These are phyloP conservation scores for Cirrhinus molitorella DNA, from an alignment of 2,797 vertebrate genomes.

Conservation along the genomic window DNA sequence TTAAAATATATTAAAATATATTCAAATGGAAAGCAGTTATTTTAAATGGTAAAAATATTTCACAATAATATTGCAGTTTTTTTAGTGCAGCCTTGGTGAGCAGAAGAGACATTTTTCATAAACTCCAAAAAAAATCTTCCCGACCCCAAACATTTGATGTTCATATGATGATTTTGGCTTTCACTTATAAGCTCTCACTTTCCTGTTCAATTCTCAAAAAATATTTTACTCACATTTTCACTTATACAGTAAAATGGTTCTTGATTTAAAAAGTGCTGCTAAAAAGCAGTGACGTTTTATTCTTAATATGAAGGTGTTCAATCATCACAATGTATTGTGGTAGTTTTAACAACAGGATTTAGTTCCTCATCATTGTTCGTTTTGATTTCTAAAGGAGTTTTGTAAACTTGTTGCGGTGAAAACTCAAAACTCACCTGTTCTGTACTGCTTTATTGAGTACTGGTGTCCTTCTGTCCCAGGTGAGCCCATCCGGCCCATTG, in stretches of 20 bases:
- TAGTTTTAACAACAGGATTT: neutral
- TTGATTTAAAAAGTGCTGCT: neutral
- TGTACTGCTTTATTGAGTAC: neutral
- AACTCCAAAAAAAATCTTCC: neutral
- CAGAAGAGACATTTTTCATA: neutral
- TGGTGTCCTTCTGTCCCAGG: slow-evolving; percentile 76
- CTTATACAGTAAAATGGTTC: neutral
- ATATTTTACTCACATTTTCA: neutral
- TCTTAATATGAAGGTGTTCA: neutral
- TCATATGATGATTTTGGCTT: neutral
- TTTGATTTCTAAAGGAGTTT: neutral
- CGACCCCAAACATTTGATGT: neutral
- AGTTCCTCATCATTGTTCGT: neutral
- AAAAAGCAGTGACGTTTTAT: neutral
- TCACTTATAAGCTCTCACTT: neutral
- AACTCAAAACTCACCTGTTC: no score
- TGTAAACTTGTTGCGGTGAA: neutral
- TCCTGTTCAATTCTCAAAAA: no score
- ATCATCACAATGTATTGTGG: neutral
- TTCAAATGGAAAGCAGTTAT: neutral
- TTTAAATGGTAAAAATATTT: neutral
- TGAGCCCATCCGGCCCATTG: slow-evolving; percentile 97
- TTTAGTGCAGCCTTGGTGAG: neutral
- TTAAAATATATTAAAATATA: neutral
- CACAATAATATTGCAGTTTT: neutral